These are phyloP conservation scores for Heliconius ethilla DNA, from an alignment of 2,888 invertebrate genomes.

Conservation along the genomic window DNA sequence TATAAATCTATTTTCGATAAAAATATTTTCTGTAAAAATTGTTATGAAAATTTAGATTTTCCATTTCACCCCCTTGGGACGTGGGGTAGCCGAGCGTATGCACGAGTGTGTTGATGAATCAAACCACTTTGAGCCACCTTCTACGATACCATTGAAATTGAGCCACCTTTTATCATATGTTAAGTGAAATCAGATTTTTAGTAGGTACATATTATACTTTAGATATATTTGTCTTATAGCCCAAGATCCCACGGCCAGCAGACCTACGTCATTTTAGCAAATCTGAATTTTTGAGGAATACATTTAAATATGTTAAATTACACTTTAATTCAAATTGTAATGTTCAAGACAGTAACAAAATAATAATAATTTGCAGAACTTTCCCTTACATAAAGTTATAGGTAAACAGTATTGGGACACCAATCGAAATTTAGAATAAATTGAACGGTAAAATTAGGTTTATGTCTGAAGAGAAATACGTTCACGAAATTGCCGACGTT, in stretches of 20 bases:
- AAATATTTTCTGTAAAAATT: neutral
- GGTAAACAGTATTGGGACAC: neutral
- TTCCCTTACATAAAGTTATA: too few relatives aligned
- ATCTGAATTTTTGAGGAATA: too few relatives aligned
- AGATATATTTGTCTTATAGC: neutral
- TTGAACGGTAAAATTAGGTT: neutral
- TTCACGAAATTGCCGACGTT: neutral
- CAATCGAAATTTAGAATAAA: neutral
- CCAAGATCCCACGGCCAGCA: too few relatives aligned
- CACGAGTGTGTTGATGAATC: too few relatives aligned
- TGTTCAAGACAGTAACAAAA: too few relatives aligned
- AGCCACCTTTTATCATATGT: neutral
- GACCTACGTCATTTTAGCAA: too few relatives aligned
- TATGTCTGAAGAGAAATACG: neutral
- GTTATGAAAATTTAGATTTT: neutral
- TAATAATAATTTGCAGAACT: too few relatives aligned
- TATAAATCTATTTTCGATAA: neutral
- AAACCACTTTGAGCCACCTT: neutral
- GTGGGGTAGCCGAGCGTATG: neutral
- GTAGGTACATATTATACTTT: neutral
- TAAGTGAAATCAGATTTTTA: neutral
- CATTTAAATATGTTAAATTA: too few relatives aligned
- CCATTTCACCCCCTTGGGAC: neutral
- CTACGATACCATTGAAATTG: too few relatives aligned
- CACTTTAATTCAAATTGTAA: too few relatives aligned